Evolutionary conservation across 2,888 invertebrate species (phyloP).

Genomic region (Ornithoptera priamus): DNA sequence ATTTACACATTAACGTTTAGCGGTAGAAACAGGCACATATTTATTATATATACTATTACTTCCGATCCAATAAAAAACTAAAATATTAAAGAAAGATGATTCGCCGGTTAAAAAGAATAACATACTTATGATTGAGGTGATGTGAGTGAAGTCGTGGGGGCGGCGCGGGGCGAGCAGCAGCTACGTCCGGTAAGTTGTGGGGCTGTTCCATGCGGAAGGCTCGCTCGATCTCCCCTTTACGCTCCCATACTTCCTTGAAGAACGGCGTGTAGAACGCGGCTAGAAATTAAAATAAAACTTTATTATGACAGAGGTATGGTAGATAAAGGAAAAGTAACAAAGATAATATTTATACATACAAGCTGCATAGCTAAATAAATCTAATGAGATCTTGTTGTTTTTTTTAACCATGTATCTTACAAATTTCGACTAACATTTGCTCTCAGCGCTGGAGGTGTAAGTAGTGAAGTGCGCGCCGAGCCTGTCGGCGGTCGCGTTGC

Average conservation of each 20-base stretch:
- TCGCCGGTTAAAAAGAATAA: slow-evolving; percentile 2
- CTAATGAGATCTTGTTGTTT: no score
- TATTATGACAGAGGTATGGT: no score
- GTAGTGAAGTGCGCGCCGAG: slow-evolving; percentile 96
- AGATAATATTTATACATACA: no score
- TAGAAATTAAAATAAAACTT: slow-evolving; percentile 49
- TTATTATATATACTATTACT: no score
- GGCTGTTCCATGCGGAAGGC: slow-evolving; percentile 92
- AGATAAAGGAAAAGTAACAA: no score
- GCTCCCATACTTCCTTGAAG: slow-evolving; percentile 97
- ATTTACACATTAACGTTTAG: no score
- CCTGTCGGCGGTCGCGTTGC: slow-evolving; percentile 94
- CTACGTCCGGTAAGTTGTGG: slow-evolving; percentile 84
- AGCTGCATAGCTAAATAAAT: no score
- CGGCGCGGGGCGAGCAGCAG: slow-evolving; percentile 81
- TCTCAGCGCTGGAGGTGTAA: slow-evolving; percentile 90
- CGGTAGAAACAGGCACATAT: no score
- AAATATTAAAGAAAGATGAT: no score
- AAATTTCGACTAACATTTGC: slow-evolving; percentile 84
- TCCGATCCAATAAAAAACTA: no score
- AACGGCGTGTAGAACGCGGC: slow-evolving; percentile 97
- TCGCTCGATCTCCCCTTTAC: slow-evolving; percentile 96
- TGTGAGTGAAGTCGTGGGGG: slow-evolving; percentile 90
- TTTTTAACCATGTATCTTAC: no score
- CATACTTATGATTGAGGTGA: slow-evolving; percentile 83